Evolutionary conservation across 1,140 invertebrate species (phyloP).

Genomic region (Bombyx mandarina): DNA sequence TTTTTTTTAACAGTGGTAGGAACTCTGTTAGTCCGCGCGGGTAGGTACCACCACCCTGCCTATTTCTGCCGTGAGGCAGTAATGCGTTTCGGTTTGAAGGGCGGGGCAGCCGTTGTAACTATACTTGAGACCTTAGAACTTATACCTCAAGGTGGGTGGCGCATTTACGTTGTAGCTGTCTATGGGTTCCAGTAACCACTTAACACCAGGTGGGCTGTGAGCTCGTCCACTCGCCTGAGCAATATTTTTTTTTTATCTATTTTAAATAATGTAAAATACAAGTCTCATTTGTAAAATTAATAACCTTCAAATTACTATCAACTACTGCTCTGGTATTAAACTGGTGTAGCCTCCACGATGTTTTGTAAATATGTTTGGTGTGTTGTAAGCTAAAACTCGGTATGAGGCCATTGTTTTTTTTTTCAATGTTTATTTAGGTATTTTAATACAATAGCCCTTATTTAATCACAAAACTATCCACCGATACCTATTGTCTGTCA

Average conservation of each 20-base stretch:
- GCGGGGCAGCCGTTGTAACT: too few species aligned
- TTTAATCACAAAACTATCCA: neutral
- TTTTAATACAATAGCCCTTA: constrained; percentile 7
- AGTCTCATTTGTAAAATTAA: neutral
- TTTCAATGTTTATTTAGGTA: constrained; percentile 1
- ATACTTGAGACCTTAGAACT: too few species aligned
- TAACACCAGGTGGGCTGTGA: too few species aligned
- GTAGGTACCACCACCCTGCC: too few species aligned
- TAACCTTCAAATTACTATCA: constrained; percentile 5
- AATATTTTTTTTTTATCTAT: too few species aligned
- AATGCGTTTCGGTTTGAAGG: too few species aligned
- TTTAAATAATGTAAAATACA: neutral
- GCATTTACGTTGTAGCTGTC: neutral
- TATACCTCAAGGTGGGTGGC: too few species aligned
- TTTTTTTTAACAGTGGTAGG: too few species aligned
- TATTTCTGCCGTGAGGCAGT: too few species aligned
- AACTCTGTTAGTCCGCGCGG: too few species aligned
- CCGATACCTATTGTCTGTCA: constrained; percentile 13
- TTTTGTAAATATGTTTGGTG: constrained; percentile 5
- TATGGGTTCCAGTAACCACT: too few species aligned
- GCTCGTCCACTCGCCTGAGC: too few species aligned
- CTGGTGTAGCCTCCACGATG: constrained; percentile 11
- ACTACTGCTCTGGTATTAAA: constrained; percentile 8
- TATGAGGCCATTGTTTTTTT: neutral
- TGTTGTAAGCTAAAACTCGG: neutral